Percentiles rank a stretch among this genome's conserved stretches.
Conservation (phyloP, 1,140 invertebrate genomes). For the Apis florea region DNA sequence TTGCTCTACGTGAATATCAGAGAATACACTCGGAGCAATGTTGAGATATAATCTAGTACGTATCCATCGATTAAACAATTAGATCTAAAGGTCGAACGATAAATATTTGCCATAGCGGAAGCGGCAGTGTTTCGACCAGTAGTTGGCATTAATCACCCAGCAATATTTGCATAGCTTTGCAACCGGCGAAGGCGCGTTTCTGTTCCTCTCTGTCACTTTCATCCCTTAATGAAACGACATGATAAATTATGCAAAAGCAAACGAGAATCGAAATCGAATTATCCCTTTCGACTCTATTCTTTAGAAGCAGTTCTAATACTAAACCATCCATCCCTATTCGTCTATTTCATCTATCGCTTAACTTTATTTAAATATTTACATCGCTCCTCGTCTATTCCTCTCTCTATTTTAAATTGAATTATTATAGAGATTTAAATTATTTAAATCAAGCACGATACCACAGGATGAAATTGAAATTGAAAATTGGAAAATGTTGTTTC, state of each 20-base stretch:
- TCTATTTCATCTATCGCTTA: not conserved
- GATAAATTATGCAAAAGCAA: constrained; percentile 17
- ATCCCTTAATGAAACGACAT: not conserved
- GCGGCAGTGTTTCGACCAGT: constrained; percentile 13
- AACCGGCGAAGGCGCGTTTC: not conserved
- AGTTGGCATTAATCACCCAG: constrained; percentile 30
- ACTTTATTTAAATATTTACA: not conserved
- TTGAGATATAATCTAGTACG: not conserved
- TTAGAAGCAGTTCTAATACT: not conserved
- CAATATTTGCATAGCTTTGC: constrained; percentile 32
- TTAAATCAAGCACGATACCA: too few species aligned
- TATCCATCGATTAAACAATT: constrained; percentile 34
- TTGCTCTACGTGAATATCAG: not conserved
- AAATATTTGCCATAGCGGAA: constrained; percentile 23
- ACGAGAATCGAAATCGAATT: not conserved
- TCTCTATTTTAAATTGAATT: too few species aligned
- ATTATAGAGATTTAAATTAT: too few species aligned
- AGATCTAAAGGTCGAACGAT: constrained; percentile 19
- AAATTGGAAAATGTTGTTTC: too few species aligned
- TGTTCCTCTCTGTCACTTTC: not conserved
- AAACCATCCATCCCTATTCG: not conserved
- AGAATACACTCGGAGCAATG: too few species aligned
- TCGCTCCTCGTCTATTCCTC: not conserved
- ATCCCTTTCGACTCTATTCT: not conserved
- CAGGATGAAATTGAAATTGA: too few species aligned